Base-by-base conservation (phyloP, 2,797 vertebrate genomes). In the Synaphobranchus kaupii region DNA sequence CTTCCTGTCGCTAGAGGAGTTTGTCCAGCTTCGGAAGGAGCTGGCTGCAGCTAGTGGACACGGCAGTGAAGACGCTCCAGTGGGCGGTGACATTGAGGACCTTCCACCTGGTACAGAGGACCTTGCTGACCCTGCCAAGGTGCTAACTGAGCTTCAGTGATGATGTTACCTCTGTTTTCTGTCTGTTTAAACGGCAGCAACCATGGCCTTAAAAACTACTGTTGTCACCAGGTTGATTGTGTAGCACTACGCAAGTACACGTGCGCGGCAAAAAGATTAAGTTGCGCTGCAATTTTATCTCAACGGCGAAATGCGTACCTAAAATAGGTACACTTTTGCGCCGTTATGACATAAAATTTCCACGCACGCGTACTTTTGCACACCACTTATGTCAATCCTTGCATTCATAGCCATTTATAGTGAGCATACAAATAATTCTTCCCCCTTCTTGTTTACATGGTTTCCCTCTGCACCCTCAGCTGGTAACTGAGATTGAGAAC, bases 401-500 rank as follows among this genome's bases (percentile, higher is more conserved):
- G 3, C 13, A 73, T 73, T 73, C 13, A 3, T 31, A 73, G 28
- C 28, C 3, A 34, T 34, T 73, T 31, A 4, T 39, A 31, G 28
- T 13, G 68, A 31, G 68, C 28, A 73, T 13, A 31, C n/a, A 68
- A 68, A 34, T 73, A 15, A 13, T 73, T 73, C 13, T 39, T n/a
- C 6, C 25, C 60, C 25, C 60, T 13, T 28, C 68, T 68, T 15
- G 15, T 73, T 73, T 39, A 76, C 71, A 76, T 76, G 3, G 71
- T 76, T 39, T 28, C n/a, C 63, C 63, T 68, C 63, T 68, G 63
- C 63, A 10, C 73, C 88, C 47, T 92, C 28, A 99, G 96, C 97
- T 98, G 44, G 96, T 99, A 93, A 99, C 98, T 0, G 99, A 99
- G 97, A 98, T 99, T 91, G 99, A 99, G 95, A 99, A 99, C 90